Conservation (phyloP, 53 echinoderm and acorn worm species). For the Paelopatides confundens region DNA sequence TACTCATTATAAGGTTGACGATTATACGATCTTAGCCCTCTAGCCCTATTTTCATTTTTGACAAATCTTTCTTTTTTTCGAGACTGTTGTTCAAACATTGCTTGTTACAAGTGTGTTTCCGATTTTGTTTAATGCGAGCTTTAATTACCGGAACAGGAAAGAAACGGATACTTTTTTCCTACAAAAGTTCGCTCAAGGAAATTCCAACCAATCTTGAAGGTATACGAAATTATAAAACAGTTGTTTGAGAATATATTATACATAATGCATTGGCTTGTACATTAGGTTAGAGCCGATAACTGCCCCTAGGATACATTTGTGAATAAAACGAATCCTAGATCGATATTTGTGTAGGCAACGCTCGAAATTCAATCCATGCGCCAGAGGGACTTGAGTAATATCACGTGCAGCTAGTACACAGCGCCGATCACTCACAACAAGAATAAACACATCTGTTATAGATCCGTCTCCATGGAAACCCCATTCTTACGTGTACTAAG, state of each 20-base stretch:
- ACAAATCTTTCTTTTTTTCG: background rate
- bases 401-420: background rate
- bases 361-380: constrained; percentile 22
- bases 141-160: background rate
- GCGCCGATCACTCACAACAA: background rate
- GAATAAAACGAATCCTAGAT: constrained; percentile 12
- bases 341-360: constrained; percentile 6
- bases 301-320: constrained; percentile 12
- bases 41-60: background rate
- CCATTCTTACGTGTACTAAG: background rate
- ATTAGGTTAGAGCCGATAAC: constrained; percentile 10
- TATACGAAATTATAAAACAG: background rate
- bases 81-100: background rate
- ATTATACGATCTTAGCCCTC: background rate
- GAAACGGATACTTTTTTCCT: background rate
- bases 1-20: too few relatives aligned
- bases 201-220: background rate
- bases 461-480: background rate
- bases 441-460: constrained; percentile 30
- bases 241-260: background rate
- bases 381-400: constrained; percentile 16
- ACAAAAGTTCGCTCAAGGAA: background rate
- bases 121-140: background rate
- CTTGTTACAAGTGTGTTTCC: background rate
- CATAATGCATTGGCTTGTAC: constrained; percentile 15